phyloP scores from a whole-genome alignment of 1,140 invertebrate genomes.

The Pogonognathellus flavescens region DNA sequence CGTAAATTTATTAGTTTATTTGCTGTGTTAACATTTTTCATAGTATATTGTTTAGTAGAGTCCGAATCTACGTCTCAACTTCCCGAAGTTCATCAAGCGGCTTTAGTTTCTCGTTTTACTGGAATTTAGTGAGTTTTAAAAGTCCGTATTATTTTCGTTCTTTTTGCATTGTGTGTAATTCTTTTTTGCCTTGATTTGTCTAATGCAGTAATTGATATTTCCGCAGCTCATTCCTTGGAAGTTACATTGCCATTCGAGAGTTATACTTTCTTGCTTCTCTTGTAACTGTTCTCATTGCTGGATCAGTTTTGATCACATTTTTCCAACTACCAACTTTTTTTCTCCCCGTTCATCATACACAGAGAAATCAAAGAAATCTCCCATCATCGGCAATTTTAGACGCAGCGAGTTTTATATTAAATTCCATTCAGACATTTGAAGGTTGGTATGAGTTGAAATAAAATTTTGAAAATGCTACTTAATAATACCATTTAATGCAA shows the following conservation, averaged over 20 bases:
- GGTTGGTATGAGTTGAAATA: neutral
- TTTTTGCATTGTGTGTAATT: neutral
- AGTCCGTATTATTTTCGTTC: neutral
- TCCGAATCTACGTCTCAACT: neutral
- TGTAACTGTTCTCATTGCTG: constrained; percentile 60
- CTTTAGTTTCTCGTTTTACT: constrained; percentile 57
- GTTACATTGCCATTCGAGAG: constrained; percentile 64
- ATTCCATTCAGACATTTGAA: neutral
- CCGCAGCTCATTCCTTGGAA: constrained; percentile 62
- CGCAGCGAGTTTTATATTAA: neutral
- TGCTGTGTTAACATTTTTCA: neutral
- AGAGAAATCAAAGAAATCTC: constrained; percentile 26
- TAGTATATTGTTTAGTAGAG: neutral
- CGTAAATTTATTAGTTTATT: neutral
- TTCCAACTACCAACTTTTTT: constrained; percentile 65
- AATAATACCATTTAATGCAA: neutral
- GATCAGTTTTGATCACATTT: constrained; percentile 63
- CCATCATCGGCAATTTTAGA: neutral
- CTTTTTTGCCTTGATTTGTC: constrained; percentile 31
- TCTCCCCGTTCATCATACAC: constrained; percentile 63
- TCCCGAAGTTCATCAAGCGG: constrained; percentile 66
- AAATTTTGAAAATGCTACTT: neutral
- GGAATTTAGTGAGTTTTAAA: constrained; percentile 64
- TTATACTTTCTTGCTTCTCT: constrained; percentile 61
- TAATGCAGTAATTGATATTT: constrained; percentile 31